Conservation (phyloP, 2,888 invertebrate species). For the Nysson spinosus region DNA sequence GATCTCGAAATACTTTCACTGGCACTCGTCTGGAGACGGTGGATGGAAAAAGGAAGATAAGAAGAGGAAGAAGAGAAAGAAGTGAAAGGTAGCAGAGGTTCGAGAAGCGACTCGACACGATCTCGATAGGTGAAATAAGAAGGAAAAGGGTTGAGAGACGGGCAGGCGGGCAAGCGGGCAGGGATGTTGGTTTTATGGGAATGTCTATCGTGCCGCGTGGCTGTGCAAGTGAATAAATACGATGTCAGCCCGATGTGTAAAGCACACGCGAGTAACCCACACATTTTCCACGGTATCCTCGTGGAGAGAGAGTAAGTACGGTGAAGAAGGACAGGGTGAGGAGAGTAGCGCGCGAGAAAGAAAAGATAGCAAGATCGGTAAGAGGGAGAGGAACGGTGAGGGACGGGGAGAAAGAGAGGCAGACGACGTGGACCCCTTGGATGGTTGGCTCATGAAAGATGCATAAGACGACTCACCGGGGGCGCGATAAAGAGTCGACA, state of each 20-base stretch:
- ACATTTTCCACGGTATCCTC: slow-evolving; percentile 24
- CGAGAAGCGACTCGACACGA: slow-evolving; percentile 1
- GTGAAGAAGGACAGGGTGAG: no score
- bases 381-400: no score
- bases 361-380: no score
- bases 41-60: neutral
- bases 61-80: neutral
- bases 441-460: slow-evolving; percentile 77
- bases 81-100: neutral
- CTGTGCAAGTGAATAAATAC: slow-evolving; percentile 31
- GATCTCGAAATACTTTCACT: no score
- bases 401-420: slow-evolving; percentile 42
- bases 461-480: slow-evolving; percentile 78
- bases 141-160: slow-evolving; percentile 35
- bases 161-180: no score
- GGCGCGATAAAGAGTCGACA: slow-evolving; percentile 78
- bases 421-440: slow-evolving; percentile 75
- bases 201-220: slow-evolving; percentile 17
- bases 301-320: slow-evolving; percentile 49
- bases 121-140: slow-evolving; percentile 33
- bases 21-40: neutral
- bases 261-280: no score
- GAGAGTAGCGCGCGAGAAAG: no score
- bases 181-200: slow-evolving; percentile 34
- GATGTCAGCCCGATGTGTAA: slow-evolving; percentile 21